phyloP scores from a whole-genome alignment of 2,888 invertebrate species.

The Mimas tiliae region DNA sequence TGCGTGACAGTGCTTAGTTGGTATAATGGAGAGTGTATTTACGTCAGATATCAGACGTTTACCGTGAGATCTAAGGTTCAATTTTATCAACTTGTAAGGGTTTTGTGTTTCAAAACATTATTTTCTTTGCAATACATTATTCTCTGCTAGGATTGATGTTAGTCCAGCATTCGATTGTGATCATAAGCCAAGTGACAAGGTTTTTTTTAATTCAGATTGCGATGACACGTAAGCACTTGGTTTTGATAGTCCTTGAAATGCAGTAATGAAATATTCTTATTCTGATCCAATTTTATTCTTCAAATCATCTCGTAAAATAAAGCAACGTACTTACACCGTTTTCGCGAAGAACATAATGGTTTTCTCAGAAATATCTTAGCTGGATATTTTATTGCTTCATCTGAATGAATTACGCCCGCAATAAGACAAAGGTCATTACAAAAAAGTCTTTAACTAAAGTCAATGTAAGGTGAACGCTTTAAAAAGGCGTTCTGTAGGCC shows the following conservation, averaged over 20 bases:
- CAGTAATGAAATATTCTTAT: neutral
- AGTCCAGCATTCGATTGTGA: too few species aligned
- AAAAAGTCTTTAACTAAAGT: neutral
- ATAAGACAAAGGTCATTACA: constrained; percentile 7
- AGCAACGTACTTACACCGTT: neutral
- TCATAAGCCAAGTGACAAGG: too few species aligned
- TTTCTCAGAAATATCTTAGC: constrained; percentile 12
- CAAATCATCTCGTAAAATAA: neutral
- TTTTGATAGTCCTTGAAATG: neutral
- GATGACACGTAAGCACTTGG: neutral
- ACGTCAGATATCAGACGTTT: too few species aligned
- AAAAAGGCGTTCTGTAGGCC: too few species aligned
- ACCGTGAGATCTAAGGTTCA: too few species aligned
- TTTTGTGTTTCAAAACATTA: too few species aligned
- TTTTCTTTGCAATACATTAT: too few species aligned
- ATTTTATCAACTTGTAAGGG: too few species aligned
- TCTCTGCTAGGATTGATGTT: too few species aligned
- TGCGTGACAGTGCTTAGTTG: too few species aligned
- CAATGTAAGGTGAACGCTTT: neutral
- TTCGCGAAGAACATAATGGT: constrained; percentile 13
- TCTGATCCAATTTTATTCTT: neutral
- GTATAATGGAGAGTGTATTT: too few species aligned
- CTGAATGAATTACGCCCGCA: constrained; percentile 48
- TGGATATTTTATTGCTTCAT: constrained; percentile 52
- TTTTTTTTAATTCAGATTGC: neutral